phyloP scores from a whole-genome alignment of 2,797 vertebrate genomes.

The Garrulus glandarius region DNA sequence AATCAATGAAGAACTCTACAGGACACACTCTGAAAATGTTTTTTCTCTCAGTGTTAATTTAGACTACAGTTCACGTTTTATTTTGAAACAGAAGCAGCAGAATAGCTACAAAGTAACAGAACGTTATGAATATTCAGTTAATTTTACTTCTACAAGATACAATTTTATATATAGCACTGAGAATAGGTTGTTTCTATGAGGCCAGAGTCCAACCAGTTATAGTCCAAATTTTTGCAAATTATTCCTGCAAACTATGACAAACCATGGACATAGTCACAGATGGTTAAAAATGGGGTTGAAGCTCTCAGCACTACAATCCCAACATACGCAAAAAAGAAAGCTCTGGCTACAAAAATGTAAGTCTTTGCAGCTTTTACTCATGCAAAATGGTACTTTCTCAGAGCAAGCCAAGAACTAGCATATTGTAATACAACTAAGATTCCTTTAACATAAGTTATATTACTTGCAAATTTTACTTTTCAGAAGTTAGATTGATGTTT shows the following conservation, averaged over 20 bases:
- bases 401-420: conserved; percentile 26
- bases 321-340: neutral
- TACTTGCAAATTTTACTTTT: conserved; percentile 64
- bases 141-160: conserved; percentile 70
- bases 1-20: conserved; percentile 21
- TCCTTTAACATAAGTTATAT: conserved; percentile 48
- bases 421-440: conserved; percentile 30
- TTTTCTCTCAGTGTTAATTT: conserved; percentile 67
- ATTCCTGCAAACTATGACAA: conserved; percentile 48
- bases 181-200: conserved; percentile 67
- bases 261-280: conserved; percentile 33
- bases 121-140: conserved; percentile 80
- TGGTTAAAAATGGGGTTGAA: conserved; percentile 55
- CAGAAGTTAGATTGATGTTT: conserved; percentile 61
- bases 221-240: conserved; percentile 63
- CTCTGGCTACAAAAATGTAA: neutral
- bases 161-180: conserved; percentile 66
- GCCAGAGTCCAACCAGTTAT: conserved; percentile 60
- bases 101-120: conserved; percentile 73
- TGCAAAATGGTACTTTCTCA: neutral
- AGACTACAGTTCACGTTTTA: conserved; percentile 69
- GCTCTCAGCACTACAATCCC: neutral
- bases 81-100: conserved; percentile 67
- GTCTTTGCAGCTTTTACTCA: neutral
- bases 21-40: conserved; percentile 51